Percentiles rank a stretch among this genome's conserved stretches.
Conservation (phyloP, 2,888 invertebrate genomes). For the Cephus runcator region DNA sequence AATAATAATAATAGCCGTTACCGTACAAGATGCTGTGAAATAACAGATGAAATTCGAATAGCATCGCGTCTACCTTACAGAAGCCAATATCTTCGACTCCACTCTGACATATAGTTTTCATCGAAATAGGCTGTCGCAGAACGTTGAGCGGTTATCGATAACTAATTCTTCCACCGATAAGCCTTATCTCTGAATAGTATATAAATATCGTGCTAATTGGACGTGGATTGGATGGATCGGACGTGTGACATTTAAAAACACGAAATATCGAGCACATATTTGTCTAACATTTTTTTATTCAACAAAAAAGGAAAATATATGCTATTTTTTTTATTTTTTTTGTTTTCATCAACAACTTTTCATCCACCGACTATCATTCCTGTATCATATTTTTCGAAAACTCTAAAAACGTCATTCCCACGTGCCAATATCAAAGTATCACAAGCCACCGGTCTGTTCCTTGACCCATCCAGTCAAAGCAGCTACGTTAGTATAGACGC, state of each 20-base stretch:
- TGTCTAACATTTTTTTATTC: not conserved
- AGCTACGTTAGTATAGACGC: conserved; percentile 58
- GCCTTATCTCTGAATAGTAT: not conserved
- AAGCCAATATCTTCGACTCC: not conserved
- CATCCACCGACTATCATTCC: not conserved
- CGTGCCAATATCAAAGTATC: conserved; percentile 54
- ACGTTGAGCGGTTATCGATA: not conserved
- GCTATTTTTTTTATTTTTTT: too few species aligned
- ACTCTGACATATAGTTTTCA: not conserved
- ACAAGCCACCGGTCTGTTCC: conserved; percentile 7
- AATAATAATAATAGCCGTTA: not conserved
- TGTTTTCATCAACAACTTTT: not conserved
- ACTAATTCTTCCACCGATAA: not conserved
- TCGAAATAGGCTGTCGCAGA: not conserved
- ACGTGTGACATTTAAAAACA: not conserved
- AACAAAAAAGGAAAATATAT: not conserved
- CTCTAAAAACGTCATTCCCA: not conserved
- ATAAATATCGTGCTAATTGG: not conserved
- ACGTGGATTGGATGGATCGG: not conserved
- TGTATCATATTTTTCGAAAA: not conserved
- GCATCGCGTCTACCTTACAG: not conserved
- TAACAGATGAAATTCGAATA: not conserved
- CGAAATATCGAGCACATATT: not conserved
- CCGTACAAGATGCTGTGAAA: not conserved
- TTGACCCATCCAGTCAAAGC: conserved; percentile 47